Conservation (phyloP, 1,140 invertebrate species). For the Neodiprion fabricii region DNA sequence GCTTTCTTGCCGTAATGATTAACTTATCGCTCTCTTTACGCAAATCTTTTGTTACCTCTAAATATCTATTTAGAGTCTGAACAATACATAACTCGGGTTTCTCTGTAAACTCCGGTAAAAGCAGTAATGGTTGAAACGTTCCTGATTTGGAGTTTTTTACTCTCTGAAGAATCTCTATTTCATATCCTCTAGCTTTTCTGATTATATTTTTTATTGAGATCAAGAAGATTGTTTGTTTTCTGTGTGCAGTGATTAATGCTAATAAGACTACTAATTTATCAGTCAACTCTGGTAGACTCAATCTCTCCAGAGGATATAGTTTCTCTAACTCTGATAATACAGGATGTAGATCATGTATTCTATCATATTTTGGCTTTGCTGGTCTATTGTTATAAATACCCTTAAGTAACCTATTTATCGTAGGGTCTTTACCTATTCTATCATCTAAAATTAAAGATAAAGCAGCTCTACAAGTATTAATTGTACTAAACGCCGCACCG, state of each 20-base stretch:
- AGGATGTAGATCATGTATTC: constrained; percentile 23
- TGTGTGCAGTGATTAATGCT: constrained; percentile 20
- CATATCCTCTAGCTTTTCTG: constrained; percentile 11
- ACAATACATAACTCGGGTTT: constrained; percentile 25
- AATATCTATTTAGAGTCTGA: constrained; percentile 19
- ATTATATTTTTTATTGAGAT: constrained; percentile 21
- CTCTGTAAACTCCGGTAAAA: constrained; percentile 20
- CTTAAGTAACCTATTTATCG: constrained; percentile 24
- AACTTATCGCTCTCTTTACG: constrained; percentile 2
- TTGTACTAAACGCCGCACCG: too few species aligned
- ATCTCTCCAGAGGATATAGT: not conserved
- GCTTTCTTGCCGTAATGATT: constrained; percentile 21
- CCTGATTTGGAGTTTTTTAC: constrained; percentile 25
- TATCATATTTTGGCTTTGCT: constrained; percentile 23
- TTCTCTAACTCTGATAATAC: constrained; percentile 18
- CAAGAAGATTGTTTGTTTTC: constrained; percentile 19
- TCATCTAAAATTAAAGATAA: constrained; percentile 21
- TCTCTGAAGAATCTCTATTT: constrained; percentile 21
- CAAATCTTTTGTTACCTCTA: not conserved
- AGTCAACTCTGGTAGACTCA: constrained; percentile 13
- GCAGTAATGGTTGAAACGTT: constrained; percentile 15
- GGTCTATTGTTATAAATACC: constrained; percentile 16
- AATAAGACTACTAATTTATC: constrained; percentile 24
- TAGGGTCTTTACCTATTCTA: constrained; percentile 17
- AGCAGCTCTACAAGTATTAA: too few species aligned